These are phyloP conservation scores for Galendromus occidentalis DNA, from an alignment of 1,140 invertebrate genomes.

Conservation along the genomic window DNA sequence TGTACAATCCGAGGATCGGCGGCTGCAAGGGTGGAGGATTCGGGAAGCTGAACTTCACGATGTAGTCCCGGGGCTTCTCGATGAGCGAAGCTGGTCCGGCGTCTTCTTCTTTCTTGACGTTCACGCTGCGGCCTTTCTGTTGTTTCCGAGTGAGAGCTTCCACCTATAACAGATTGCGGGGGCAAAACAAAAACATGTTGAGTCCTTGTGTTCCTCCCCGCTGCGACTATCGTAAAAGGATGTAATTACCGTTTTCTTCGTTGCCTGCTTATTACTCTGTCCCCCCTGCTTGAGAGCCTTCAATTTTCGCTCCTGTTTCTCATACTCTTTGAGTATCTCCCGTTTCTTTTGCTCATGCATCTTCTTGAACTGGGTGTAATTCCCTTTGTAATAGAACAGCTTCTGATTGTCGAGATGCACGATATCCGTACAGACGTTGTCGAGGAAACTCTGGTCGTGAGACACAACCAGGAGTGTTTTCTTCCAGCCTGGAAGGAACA, in stretches of 20 bases:
- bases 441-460: constrained; percentile 97
- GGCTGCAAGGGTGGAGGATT: constrained; percentile 82
- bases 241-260: constrained; percentile 24
- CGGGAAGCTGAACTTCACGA: constrained; percentile 88
- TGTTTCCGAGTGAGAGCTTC: constrained; percentile 30
- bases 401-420: constrained; percentile 89
- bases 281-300: constrained; percentile 86
- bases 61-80: constrained; percentile 29
- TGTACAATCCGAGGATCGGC: constrained; percentile 74
- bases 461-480: constrained; percentile 92
- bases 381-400: constrained; percentile 90
- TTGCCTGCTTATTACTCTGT: constrained; percentile 75
- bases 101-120: constrained; percentile 23
- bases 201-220: too few species aligned
- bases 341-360: constrained; percentile 90
- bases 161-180: constrained; percentile 37
- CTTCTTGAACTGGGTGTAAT: constrained; percentile 89
- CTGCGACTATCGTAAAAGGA: too few species aligned
- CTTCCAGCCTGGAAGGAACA: constrained; percentile 53
- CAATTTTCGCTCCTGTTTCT: constrained; percentile 88
- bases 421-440: constrained; percentile 97
- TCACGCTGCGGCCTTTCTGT: constrained; percentile 23
- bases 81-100: constrained; percentile 29
- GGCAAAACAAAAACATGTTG: too few species aligned
- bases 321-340: constrained; percentile 89